Conservation (phyloP, 2,113 vertebrate genomes). For the Canis aureus region DNA sequence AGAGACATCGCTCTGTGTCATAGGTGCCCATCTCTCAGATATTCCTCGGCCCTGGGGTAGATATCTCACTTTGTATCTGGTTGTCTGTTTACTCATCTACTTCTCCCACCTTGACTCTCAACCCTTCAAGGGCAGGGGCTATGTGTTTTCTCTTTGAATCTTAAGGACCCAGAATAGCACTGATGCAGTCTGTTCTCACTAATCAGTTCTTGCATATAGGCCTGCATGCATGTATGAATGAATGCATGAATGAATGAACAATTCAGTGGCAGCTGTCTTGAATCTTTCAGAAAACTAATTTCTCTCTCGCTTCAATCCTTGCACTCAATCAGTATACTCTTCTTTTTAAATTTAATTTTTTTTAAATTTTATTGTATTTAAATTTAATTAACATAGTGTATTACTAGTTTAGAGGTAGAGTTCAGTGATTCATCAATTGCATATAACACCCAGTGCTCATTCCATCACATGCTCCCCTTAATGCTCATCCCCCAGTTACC, state of each 20-base stretch:
- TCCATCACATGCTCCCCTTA: background rate
- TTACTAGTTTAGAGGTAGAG: background rate
- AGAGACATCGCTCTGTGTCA: background rate
- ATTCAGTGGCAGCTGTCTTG: background rate
- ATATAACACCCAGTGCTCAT: background rate
- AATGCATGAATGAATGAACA: background rate
- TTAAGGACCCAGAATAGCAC: background rate
- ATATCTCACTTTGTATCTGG: background rate
- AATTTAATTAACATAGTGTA: background rate
- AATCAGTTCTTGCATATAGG: background rate
- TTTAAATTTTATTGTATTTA: background rate
- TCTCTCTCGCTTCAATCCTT: background rate
- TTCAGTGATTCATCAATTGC: background rate
- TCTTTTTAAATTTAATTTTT: background rate
- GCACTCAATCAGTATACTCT: background rate
- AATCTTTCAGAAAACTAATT: background rate
- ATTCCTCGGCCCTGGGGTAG: accelerated
- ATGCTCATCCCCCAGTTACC: background rate
- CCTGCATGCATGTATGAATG: background rate
- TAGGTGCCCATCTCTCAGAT: accelerated
- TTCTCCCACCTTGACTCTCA: background rate
- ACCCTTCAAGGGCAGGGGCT: background rate
- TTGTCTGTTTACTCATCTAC: background rate
- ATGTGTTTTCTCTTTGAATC: background rate
- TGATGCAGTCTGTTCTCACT: background rate